These are phyloP conservation scores for Agonum fuliginosum DNA, from an alignment of 2,888 invertebrate genomes.

Conservation along the genomic window DNA sequence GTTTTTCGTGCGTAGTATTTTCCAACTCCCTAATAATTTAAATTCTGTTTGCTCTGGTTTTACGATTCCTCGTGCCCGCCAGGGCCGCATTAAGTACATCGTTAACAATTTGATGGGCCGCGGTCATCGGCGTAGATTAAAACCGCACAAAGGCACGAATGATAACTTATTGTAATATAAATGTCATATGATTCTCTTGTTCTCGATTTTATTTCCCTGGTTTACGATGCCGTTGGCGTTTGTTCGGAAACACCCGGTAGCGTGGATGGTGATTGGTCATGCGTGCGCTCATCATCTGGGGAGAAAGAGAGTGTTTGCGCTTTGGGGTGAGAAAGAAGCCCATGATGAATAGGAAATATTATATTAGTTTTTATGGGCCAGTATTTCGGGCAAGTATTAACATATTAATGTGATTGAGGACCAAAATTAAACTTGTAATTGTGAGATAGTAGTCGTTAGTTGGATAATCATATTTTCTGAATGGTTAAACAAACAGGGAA, in stretches of 20 bases:
- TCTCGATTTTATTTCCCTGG: conserved; percentile 44
- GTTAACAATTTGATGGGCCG: conserved; percentile 54
- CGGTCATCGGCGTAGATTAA: conserved; percentile 52
- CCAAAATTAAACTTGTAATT: neutral
- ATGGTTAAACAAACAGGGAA: neutral
- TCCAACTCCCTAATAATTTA: no score
- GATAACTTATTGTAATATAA: conserved; percentile 60
- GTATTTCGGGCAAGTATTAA: neutral
- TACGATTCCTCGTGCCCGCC: conserved; percentile 24
- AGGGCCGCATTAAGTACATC: conserved; percentile 45
- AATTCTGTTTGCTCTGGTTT: conserved; percentile 14
- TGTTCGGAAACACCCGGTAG: conserved; percentile 26
- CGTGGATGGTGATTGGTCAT: conserved; percentile 21
- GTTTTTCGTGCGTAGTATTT: no score
- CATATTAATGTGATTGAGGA: neutral
- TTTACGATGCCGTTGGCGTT: conserved; percentile 47
- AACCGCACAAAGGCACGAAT: conserved; percentile 35
- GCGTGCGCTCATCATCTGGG: neutral
- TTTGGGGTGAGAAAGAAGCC: neutral
- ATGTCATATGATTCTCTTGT: conserved; percentile 58
- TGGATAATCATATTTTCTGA: neutral
- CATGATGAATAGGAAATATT: conserved; percentile 29
- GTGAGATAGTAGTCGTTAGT: no score
- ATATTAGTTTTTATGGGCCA: conserved; percentile 2
- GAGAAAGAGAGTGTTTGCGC: neutral